Evolutionary conservation across 1,140 invertebrate species (phyloP).

Genomic region (Drosophila melanogaster): DNA sequence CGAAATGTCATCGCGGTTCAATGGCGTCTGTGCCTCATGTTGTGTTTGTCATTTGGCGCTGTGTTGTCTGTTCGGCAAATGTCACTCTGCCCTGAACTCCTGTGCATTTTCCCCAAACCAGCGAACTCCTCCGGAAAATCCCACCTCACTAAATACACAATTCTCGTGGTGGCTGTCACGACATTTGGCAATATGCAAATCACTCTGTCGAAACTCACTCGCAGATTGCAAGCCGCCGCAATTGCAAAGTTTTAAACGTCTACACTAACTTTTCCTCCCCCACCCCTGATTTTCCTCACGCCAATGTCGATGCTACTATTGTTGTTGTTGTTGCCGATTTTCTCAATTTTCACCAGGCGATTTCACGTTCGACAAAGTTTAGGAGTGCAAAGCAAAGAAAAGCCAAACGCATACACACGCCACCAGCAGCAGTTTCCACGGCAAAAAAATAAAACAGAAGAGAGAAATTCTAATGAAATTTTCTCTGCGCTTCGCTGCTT

Average conservation of each 20-base stretch:
- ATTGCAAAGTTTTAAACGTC: conserved; percentile 68
- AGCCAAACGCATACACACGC: conserved; percentile 40
- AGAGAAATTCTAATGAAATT: conserved; percentile 56
- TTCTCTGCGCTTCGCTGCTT: conserved; percentile 31
- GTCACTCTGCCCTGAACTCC: conserved; percentile 40
- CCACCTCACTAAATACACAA: conserved; percentile 18
- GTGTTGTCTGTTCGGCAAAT: conserved; percentile 65
- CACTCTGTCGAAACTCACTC: conserved; percentile 25
- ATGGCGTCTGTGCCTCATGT: conserved; percentile 58
- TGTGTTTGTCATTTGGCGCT: conserved; percentile 67
- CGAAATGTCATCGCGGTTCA: conserved; percentile 78
- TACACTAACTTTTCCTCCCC: conserved; percentile 39
- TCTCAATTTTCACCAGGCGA: conserved; percentile 76
- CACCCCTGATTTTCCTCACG: background rate
- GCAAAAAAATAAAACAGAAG: conserved; percentile 46
- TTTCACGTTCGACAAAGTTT: conserved; percentile 84
- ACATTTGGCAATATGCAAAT: conserved; percentile 78
- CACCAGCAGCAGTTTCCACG: conserved; percentile 30
- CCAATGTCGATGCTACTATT: background rate
- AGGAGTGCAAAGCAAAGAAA: conserved; percentile 80
- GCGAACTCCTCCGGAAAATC: conserved; percentile 10
- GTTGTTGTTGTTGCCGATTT: conserved; percentile 48
- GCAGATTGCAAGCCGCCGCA: conserved; percentile 36
- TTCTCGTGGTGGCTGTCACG: conserved; percentile 48
- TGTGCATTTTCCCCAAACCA: conserved; percentile 21